Base-by-base conservation (phyloP, 2,113 vertebrate genomes). In the Aramus guarauna region DNA sequence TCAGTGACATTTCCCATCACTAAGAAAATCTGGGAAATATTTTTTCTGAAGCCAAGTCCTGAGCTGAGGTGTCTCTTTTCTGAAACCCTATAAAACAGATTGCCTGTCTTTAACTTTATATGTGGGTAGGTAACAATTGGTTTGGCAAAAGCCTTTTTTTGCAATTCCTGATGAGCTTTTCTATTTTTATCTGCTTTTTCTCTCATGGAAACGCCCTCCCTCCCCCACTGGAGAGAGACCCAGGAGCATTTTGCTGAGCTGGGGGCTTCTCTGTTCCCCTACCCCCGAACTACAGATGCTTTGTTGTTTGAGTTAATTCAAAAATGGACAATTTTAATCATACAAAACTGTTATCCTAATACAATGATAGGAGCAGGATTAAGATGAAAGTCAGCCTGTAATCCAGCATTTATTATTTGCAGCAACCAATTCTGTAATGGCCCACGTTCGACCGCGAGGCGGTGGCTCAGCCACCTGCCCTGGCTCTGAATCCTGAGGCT, bases 291-390 rank as follows among this genome's bases (percentile, higher is more conserved):
- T 86, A 30, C 76, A 94, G 91, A 81, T 81, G 88, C 48, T 96
- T 92, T 92, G 88, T 83, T 92, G 43, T 92, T 89, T 43, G 37
- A 81, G 58, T 88, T 92, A 94, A 96, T 96, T 94, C 24, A 96
- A 95, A 96, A 76, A 97, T 89, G 60, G 73, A 78, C 48, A 64
- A 91, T 95, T 98, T 97, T 91, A 96, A 97, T 96, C 60, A 83
- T 48, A 59, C 62, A 64, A 85, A 96, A 97, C 30, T 73, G 58
- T 94, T 97, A 96, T 95, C 58, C 30, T 67, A 55, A 45, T 91
- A 94, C 83, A 91, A 58, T 48, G 89, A 32, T 72, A 68, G 17
- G 73, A 84, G 80, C 48, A 89, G 76, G 91, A 97, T 97, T 97
- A 98, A 94, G 52, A 93, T 91, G 93, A 95, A 97, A 96, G 71